Evolutionary conservation across 2,113 vertebrate species (phyloP).

Genomic region (Lathamus discolor): DNA sequence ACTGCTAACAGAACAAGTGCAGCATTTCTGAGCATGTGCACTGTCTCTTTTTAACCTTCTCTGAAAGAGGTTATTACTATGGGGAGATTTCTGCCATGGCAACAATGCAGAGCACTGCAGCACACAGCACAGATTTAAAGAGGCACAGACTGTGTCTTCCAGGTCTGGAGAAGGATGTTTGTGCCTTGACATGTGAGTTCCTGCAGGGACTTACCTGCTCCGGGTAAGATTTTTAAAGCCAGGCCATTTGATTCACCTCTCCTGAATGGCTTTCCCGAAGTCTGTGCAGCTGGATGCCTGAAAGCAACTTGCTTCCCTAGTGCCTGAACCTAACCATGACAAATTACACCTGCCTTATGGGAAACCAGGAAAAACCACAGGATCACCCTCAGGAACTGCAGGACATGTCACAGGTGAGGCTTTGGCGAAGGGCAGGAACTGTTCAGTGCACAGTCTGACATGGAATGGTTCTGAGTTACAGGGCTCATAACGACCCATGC

Average conservation of each 20-base stretch:
- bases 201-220: background rate
- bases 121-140: slow-evolving; percentile 49
- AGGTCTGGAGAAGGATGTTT: background rate
- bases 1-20: slow-evolving; percentile 53
- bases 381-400: background rate
- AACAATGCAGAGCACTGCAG: slow-evolving; percentile 66
- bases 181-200: background rate
- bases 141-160: slow-evolving; percentile 6
- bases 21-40: slow-evolving; percentile 72
- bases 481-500: background rate
- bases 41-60: slow-evolving; percentile 64
- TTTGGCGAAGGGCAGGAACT: background rate
- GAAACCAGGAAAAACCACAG: background rate
- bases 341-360: background rate
- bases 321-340: background rate
- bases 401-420: background rate
- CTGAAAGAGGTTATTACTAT: slow-evolving; percentile 71
- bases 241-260: background rate
- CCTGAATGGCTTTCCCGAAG: background rate
- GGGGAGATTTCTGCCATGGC: slow-evolving; percentile 74
- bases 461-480: background rate
- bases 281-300: background rate
- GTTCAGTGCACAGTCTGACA: background rate
- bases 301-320: background rate
- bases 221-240: background rate